Base-by-base conservation (phyloP, 2,113 vertebrate genomes). In the Emydocephalus ijimae region DNA sequence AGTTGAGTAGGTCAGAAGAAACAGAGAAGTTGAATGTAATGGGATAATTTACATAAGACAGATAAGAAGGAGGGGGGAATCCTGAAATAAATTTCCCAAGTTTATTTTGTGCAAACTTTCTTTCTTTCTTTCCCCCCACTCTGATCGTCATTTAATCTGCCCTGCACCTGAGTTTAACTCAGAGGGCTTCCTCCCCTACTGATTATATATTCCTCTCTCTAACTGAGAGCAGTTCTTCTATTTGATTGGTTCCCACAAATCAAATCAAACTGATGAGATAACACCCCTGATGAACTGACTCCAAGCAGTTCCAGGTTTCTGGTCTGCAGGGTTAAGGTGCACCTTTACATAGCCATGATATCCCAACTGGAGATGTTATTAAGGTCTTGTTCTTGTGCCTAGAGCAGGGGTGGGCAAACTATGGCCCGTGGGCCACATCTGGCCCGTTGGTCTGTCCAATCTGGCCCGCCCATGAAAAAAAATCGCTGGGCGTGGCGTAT, bases 21-120 rank as follows among this genome's bases (percentile, higher is more conserved):
- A 81, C n/a, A 81, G n/a, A 39, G 34, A 81, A 81, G 34, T 7
- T 81, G 34, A 39, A 9, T 81, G 18, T 81, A 9, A 39, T 81
- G 34, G 34, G 7, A 81, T 21, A 43, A 34, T 7, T 81, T 21
- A 81, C 34, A 21, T 81, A 81, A 81, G 74, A 39, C 0, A 6
- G 69, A 81, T 20, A n/a, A 18, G n/a, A 1, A 4, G 2, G 6
- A 0, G 15, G 15, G 18, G 0, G 15, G 12, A 15, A 74, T 39
- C 69, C 34, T 81, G 69, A 34, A 81, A 81, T 18, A 81, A 81
- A 39, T 81, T 81, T 20, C 34, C 69, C n/a, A 81, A 39, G 5
- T 81, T 81, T 39, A 81, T 81, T 21, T 81, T 39, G 69, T 18
- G 15, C 69, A 74, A 74, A 74, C n/a, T 39, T 74, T 34, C 12